Evolutionary conservation across 2,113 vertebrate species (phyloP).

Genomic region (Puntigrus tetrazona): DNA sequence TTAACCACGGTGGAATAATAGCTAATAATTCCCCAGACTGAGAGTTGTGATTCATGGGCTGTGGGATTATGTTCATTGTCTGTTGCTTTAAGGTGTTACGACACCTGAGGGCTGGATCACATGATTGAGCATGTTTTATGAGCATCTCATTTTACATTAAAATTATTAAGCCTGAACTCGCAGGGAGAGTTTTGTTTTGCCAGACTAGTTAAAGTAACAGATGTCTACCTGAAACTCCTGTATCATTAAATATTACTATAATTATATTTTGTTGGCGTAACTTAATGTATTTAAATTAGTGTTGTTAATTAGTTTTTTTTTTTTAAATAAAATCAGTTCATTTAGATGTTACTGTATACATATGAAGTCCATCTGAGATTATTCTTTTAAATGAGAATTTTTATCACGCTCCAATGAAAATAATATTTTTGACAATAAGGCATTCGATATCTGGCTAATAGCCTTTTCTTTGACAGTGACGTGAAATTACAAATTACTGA

Average conservation of each 20-base stretch:
- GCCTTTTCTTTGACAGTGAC: too few species aligned
- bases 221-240: slow-evolving; percentile 4
- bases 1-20: slow-evolving; percentile 6
- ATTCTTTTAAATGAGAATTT: too few species aligned
- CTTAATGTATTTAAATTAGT: background rate
- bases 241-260: background rate
- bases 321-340: background rate
- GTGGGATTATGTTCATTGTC: slow-evolving; percentile 12
- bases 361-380: too few species aligned
- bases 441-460: too few species aligned
- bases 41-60: slow-evolving; percentile 13
- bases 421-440: too few species aligned
- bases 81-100: slow-evolving; percentile 34
- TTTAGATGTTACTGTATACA: background rate
- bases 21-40: background rate
- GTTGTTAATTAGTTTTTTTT: too few species aligned
- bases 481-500: too few species aligned
- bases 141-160: slow-evolving; percentile 13
- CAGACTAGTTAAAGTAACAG: slow-evolving; percentile 19
- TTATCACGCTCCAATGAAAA: too few species aligned
- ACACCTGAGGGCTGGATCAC: slow-evolving; percentile 30
- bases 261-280: background rate
- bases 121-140: slow-evolving; percentile 33
- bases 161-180: slow-evolving; percentile 20
- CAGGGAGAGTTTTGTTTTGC: background rate